Base-by-base conservation (phyloP, 1,140 invertebrate genomes). In the Halyomorpha halys region DNA sequence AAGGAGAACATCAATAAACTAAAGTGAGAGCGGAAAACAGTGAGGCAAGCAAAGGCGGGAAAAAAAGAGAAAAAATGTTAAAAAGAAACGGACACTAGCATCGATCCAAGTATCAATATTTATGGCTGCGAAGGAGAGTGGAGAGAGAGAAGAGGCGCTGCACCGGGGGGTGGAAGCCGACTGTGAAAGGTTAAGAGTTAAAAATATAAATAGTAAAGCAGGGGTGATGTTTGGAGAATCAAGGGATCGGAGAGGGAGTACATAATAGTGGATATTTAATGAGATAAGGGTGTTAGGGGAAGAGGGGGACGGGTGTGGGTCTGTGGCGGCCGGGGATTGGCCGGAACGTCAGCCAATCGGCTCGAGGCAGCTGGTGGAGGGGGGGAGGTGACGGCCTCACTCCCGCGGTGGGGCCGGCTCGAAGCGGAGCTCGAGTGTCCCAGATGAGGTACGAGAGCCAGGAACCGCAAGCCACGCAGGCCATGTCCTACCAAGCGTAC, bases 401-500 rank as follows among this genome's bases (percentile, higher is more conserved):
- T 56, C 53, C 53, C 53, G 53, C 53, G 53, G 53, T 25, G 53
- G 53, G 53, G 53, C 18, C 53, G 18, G 53, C 53, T 56, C 53
- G 18, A 25, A 56, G 53, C 53, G 23, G 53, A 25, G 18, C 53
- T 56, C 53, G 19, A 21, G 19, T 56, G 53, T 56, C 53, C 53
- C 59, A 60, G 59, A 60, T 60, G 59, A 39, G 59, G 59, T 60
- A 44, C 59, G 59, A 60, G 59, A 44, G 59, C 59, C 30, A 60
- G 30, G 59, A 44, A 23, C 30, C 59, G 30, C 59, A 25, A 44
- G 30, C 27, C 59, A 39, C 59, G 59, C 59, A 39, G 59, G 59
- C 30, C 44, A 60, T 60, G 59, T 68, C 70, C 51, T 69, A 67
- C 63, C 69, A 69, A 62, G 70, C 69, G 51, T 68, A 65, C 60